Base-by-base conservation (phyloP, 2,888 invertebrate genomes). In the Corbicula japonica region DNA sequence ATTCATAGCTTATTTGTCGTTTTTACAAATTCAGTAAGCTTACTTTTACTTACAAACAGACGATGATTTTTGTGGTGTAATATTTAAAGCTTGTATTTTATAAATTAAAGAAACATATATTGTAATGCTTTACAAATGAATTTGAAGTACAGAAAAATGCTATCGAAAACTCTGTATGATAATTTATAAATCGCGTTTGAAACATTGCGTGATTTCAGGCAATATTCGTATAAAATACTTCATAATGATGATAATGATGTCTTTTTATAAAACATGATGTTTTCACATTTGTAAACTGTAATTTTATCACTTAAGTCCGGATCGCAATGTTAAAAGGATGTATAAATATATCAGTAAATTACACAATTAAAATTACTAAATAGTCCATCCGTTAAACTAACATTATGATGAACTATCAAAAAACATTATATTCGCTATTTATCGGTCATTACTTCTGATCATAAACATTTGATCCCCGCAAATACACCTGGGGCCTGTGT, bases 321-420 rank as follows among this genome's bases (percentile, higher is more conserved):
- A 58, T 63, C 56, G 50, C 60, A 70, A 65, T 65, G 50, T 65
- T 60, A 65, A 52, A 46, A 38, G 35, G 26, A 48, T 38, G 65
- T 46, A 63, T 66, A 65, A 68, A 28, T 44, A 63, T 63, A 65
- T 58, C 76, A 70, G 70, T 48, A 46, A 65, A 70, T 76, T 65
- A 50, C 38, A 48, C 63, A 21, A 70, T 70, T 70, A 70, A 63
- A 46, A 58, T 70, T 50, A 63, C 70, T 28, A 23, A 48, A 46
- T 46, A 61, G 58, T 48, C 56, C 69, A 76, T 44, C 62, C 69
- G 69, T 63, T 34, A 30, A 54, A 52, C 52, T 38, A 41, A n/a
- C 38, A n/a, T n/a, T n/a, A n/a, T n/a, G n/a, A n/a, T n/a, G n/a
- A n/a, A n/a, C n/a, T n/a, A n/a, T n/a, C n/a, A n/a, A n/a, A n/a